Percentiles rank a stretch among this genome's conserved stretches.
phyloP scores from a whole-genome alignment of 2,113 vertebrate genomes.

The Mionectes macconnelli region DNA sequence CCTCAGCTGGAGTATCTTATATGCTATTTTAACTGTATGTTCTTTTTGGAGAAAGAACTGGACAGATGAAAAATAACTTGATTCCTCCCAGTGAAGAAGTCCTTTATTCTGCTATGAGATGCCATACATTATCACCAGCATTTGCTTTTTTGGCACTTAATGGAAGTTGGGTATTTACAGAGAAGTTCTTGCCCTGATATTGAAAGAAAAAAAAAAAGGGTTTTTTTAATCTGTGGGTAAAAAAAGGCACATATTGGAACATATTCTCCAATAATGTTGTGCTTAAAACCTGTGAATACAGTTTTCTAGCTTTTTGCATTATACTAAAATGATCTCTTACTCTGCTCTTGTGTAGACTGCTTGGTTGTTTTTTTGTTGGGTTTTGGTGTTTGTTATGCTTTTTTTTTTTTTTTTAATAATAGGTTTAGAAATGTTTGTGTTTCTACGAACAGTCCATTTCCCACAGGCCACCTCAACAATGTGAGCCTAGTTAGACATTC shows the following conservation, averaged over 20 bases:
- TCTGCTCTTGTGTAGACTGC: not conserved
- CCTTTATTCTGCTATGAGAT: not conserved
- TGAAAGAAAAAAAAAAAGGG: not conserved
- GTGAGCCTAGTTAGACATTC: not conserved
- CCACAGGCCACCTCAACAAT: not conserved
- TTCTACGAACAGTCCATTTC: not conserved
- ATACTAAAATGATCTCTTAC: not conserved
- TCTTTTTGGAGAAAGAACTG: not conserved
- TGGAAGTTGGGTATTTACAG: not conserved
- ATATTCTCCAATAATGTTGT: not conserved
- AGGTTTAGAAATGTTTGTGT: not conserved
- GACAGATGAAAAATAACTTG: not conserved
- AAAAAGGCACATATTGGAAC: not conserved
- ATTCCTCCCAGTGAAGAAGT: not conserved
- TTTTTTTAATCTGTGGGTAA: not conserved
- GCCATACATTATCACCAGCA: not conserved
- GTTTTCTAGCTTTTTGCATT: not conserved
- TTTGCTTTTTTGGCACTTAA: not conserved
- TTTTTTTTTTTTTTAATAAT: not conserved
- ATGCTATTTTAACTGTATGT: not conserved
- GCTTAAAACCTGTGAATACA: not conserved
- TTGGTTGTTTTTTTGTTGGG: not conserved
- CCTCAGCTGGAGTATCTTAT: not conserved
- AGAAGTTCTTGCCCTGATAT: not conserved
- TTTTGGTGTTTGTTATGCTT: not conserved